Evolutionary conservation across 2,113 vertebrate genomes (phyloP).

Genomic region (Chaetops frenatus): DNA sequence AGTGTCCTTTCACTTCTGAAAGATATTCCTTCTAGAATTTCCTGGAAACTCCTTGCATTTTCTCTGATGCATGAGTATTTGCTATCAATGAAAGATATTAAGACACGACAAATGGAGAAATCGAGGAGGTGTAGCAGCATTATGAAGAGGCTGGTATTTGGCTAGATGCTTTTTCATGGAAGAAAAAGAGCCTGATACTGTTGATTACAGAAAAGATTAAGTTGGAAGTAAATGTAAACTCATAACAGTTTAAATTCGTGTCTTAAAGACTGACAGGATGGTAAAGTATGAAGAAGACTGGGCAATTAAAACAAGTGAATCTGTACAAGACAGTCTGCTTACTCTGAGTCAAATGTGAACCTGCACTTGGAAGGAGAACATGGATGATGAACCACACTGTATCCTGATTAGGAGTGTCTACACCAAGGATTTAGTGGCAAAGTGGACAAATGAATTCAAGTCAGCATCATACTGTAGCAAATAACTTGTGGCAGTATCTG

Average conservation of each 20-base stretch:
- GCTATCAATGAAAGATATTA: neutral
- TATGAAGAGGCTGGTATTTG: neutral
- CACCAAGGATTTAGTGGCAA: neutral
- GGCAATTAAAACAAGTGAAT: neutral
- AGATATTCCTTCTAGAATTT: neutral
- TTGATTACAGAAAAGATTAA: neutral
- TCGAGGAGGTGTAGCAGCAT: fast-evolving
- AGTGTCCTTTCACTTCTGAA: neutral
- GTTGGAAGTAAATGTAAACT: neutral
- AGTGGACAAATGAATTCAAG: neutral
- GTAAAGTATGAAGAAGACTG: neutral
- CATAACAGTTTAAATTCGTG: neutral
- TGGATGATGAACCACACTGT: neutral
- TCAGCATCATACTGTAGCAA: neutral
- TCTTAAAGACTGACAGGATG: neutral
- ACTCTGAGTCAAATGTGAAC: neutral
- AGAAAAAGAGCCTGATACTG: neutral
- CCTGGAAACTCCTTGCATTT: neutral
- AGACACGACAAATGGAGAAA: neutral
- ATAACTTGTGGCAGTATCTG: neutral
- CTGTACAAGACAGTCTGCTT: neutral
- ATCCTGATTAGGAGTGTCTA: neutral
- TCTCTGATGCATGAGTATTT: neutral
- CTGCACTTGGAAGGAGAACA: neutral
- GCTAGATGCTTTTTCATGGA: neutral